Base-by-base conservation (phyloP, 2,888 invertebrate genomes). In the Mesorhabditis belari region DNA sequence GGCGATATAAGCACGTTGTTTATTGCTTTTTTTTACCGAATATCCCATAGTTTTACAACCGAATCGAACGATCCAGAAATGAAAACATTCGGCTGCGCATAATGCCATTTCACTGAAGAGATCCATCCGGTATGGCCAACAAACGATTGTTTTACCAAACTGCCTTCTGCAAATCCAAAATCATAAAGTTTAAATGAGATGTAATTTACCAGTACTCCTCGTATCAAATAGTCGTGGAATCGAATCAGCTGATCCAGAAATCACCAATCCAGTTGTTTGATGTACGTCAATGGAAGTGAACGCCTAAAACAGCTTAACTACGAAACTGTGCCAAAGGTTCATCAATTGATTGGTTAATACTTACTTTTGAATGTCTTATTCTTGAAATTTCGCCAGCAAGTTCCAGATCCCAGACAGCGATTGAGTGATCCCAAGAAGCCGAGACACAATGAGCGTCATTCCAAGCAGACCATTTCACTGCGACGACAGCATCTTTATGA, bases 11-110 rank as follows among this genome's bases (percentile, higher is more conserved):
- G 9, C 24, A 12, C 9, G 19, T 51, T 19, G 17, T 12, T 9
- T 21, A 51, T 19, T n/a, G 21, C 51, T n/a, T 35, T n/a, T 28
- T 53, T 63, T 56, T 23, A 77, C 77, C 78, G 66, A 4, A 88
- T 88, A 83, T 98, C 96, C 98, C 98, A 98, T 55, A 96, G 85
- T 83, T 96, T 96, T 63, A 93, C 88, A 65, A 88, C 85, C 69
- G 88, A 87, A 80, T 98, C 96, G 80, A 93, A 92, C 0, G 91
- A 89, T 2, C 91, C 93, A 0, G 94, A 94, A 24, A 95, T 86
- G 82, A 98, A 96, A 17, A 91, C 85, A 74, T 90, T 86, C 76
- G 90, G 89, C 65, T 89, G 86, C 0, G 87, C 87, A 24, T 86
- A 87, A 0, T 92, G 91, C 96, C 96, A 96, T 68, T 87, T 85